A percentile compares a stretch with the other conserved stretches of the same genome.
phyloP scores from a whole-genome alignment of 2,888 invertebrate species.

The Cephus nigrinus region DNA sequence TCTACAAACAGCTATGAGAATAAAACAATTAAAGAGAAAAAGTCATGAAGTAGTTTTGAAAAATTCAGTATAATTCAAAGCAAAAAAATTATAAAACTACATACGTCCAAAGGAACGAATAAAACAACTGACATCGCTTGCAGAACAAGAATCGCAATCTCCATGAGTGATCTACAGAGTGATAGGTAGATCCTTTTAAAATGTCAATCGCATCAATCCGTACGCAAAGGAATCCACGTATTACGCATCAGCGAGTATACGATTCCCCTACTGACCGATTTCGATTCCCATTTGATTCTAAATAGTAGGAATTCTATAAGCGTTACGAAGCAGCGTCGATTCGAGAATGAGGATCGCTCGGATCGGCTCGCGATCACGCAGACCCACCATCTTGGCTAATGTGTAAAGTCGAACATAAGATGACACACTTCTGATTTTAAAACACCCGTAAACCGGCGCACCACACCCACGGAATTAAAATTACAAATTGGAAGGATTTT shows the following conservation, averaged over 20 bases:
- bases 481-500: constrained; percentile 34
- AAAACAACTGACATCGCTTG: background rate
- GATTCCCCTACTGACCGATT: constrained; percentile 2
- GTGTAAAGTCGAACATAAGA: constrained; percentile 38
- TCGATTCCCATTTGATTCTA: constrained; percentile 6
- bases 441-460: constrained; percentile 7
- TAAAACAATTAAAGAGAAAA: background rate
- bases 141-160: background rate
- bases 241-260: background rate
- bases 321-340: constrained; percentile 3
- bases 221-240: background rate
- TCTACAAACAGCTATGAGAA: background rate
- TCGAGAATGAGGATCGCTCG: background rate
- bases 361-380: constrained; percentile 11
- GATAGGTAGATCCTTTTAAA: background rate
- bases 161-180: background rate
- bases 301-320: constrained; percentile 18
- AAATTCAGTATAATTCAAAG: background rate
- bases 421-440: constrained; percentile 45
- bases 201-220: background rate
- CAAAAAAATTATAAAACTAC: background rate
- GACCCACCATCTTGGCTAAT: constrained; percentile 16
- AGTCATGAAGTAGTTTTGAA: background rate
- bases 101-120: background rate
- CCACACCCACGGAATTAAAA: constrained; percentile 48